Percentiles rank a stretch among this genome's conserved stretches.
Conservation (phyloP, 2,888 invertebrate species). For the Hirtodrosophila alboralis region DNA sequence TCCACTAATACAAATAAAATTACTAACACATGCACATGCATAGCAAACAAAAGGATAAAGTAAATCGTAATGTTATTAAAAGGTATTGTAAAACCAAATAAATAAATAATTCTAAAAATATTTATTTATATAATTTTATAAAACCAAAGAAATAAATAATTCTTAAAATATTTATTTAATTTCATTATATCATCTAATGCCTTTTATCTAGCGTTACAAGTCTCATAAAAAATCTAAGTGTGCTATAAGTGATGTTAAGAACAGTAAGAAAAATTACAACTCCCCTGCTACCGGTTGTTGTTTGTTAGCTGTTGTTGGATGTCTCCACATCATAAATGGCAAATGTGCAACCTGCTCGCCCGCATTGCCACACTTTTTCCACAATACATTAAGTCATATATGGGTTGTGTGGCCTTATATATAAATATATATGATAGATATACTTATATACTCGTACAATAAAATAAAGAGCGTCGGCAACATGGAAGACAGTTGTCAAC, state of each 20-base stretch:
- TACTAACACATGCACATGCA: too few species aligned
- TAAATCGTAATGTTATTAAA: too few species aligned
- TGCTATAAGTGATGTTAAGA: background rate
- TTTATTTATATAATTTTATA: too few species aligned
- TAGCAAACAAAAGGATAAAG: too few species aligned
- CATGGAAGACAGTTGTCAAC: slow-evolving; percentile 46
- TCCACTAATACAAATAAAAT: too few species aligned
- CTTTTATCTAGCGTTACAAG: slow-evolving; percentile 14
- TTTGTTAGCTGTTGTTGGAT: slow-evolving; percentile 27
- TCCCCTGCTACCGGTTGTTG: slow-evolving; percentile 23
- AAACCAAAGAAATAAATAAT: too few species aligned
- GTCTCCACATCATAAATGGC: slow-evolving; percentile 47
- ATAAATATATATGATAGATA: slow-evolving; percentile 31
- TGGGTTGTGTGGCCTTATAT: slow-evolving; percentile 40
- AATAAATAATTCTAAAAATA: too few species aligned
- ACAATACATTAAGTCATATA: slow-evolving; percentile 46
- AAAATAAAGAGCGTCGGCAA: slow-evolving; percentile 15
- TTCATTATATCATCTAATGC: too few species aligned
- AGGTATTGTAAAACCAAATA: too few species aligned
- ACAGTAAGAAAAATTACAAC: slow-evolving; percentile 8
- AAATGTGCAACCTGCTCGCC: slow-evolving; percentile 60
- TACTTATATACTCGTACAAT: background rate
- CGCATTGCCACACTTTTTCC: slow-evolving; percentile 53
- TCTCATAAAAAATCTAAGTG: slow-evolving; percentile 6
- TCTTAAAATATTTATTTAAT: too few species aligned